A percentile compares a stretch with the other conserved stretches of the same genome.
These are phyloP conservation scores for Erythrolamprus reginae DNA, from an alignment of 2,113 vertebrate species.

Conservation along the genomic window DNA sequence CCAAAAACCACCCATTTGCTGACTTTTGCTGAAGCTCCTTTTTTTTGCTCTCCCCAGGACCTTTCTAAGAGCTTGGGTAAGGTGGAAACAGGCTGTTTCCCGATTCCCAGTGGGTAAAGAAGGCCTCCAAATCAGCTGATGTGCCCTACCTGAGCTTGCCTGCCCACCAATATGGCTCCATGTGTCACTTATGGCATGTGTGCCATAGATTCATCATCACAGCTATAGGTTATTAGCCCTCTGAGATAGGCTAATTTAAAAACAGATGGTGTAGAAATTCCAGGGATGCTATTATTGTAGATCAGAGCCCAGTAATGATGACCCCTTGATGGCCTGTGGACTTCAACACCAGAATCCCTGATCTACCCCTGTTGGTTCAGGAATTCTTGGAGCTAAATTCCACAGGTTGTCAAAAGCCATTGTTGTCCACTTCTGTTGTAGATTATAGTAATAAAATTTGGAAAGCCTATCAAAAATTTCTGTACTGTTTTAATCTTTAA, in stretches of 20 bases:
- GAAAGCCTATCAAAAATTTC: neutral
- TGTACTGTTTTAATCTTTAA: neutral
- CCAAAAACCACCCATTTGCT: no score
- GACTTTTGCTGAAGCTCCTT: no score
- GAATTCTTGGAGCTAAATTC: neutral
- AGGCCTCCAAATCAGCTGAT: no score
- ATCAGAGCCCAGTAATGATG: neutral
- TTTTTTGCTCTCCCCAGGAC: no score
- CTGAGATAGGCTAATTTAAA: neutral
- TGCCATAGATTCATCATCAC: no score
- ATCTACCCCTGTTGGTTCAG: neutral
- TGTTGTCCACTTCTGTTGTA: neutral
- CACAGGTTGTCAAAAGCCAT: neutral
- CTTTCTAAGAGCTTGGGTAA: no score
- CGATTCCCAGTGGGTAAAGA: no score
- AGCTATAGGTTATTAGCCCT: neutral
- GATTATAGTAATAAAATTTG: neutral
- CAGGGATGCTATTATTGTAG: neutral
- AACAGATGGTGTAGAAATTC: neutral
- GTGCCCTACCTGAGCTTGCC: no score
- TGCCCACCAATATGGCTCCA: no score
- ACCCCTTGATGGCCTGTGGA: neutral
- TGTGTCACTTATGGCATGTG: no score
- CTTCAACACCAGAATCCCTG: neutral
- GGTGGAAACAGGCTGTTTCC: no score